A percentile compares a stretch with the other conserved stretches of the same genome.
phyloP scores from a whole-genome alignment of 2,888 invertebrate genomes.

The Erpobdella octoculata region DNA sequence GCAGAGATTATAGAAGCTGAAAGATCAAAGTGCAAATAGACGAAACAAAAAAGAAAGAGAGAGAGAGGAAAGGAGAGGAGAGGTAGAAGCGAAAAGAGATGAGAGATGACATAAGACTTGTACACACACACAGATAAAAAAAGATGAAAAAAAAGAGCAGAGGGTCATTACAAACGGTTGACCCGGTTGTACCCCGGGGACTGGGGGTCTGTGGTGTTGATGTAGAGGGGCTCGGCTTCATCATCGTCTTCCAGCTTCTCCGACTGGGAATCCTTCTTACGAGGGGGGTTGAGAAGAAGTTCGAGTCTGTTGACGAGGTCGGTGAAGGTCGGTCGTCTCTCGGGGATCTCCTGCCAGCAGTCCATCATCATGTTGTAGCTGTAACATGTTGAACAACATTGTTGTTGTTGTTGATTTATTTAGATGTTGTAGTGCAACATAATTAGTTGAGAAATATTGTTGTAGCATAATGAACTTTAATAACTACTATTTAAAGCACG shows the following conservation, averaged over 20 bases:
- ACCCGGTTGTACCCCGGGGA: neutral
- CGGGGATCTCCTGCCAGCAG: slow-evolving; percentile 37
- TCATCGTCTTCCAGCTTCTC: neutral
- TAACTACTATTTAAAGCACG: too few species aligned
- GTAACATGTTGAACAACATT: neutral
- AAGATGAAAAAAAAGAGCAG: too few species aligned
- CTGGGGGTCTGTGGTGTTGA: slow-evolving; percentile 24
- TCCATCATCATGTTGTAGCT: slow-evolving; percentile 38
- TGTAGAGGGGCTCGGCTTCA: slow-evolving; percentile 30
- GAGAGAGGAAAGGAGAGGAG: too few species aligned
- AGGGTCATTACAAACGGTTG: neutral
- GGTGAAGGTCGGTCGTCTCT: slow-evolving; percentile 36
- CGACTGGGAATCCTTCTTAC: slow-evolving; percentile 16
- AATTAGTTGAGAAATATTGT: too few species aligned
- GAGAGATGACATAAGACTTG: too few species aligned
- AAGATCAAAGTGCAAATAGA: too few species aligned
- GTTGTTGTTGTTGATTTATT: neutral
- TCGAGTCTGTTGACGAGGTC: slow-evolving; percentile 39
- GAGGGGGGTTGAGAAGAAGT: slow-evolving; percentile 37
- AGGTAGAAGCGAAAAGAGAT: too few species aligned
- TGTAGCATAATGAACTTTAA: too few species aligned
- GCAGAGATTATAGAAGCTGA: too few species aligned
- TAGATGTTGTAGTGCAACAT: neutral
- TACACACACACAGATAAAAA: too few species aligned
- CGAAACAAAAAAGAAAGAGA: too few species aligned